Evolutionary conservation across 2,888 invertebrate genomes (phyloP).

Genomic region (Limnephilus marmoratus): DNA sequence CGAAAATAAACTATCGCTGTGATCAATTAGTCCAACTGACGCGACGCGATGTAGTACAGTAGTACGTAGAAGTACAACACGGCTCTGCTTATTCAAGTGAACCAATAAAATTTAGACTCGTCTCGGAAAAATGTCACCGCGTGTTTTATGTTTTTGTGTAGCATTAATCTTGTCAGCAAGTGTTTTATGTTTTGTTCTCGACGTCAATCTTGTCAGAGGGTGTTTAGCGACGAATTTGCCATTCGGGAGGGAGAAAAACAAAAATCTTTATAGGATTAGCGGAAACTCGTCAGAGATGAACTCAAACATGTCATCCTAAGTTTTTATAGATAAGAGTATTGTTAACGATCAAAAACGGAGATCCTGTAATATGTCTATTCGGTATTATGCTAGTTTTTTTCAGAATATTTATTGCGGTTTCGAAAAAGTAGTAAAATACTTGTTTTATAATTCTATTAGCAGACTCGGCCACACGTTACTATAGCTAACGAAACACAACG

Average conservation of each 20-base stretch:
- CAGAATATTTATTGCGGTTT: too few relatives aligned
- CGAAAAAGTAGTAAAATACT: too few relatives aligned
- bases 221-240: not conserved
- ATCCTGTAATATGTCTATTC: too few relatives aligned
- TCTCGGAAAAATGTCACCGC: not conserved
- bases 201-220: not conserved
- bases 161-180: constrained; percentile 2
- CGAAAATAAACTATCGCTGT: constrained; percentile 56
- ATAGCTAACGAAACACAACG: too few relatives aligned
- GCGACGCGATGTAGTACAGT: not conserved
- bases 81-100: not conserved
- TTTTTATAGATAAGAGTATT: not conserved
- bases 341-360: not conserved
- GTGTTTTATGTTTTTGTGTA: not conserved
- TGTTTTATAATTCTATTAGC: too few relatives aligned
- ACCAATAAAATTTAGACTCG: constrained; percentile 30
- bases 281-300: not conserved
- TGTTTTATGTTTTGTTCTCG: not conserved
- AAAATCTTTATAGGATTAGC: not conserved
- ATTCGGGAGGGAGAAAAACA: not conserved
- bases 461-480: too few relatives aligned
- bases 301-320: too few relatives aligned
- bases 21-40: constrained; percentile 45
- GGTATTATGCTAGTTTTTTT: too few relatives aligned
- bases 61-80: not conserved